Evolutionary conservation across 2,888 invertebrate genomes (phyloP).

Genomic region (Aelia acuminata): DNA sequence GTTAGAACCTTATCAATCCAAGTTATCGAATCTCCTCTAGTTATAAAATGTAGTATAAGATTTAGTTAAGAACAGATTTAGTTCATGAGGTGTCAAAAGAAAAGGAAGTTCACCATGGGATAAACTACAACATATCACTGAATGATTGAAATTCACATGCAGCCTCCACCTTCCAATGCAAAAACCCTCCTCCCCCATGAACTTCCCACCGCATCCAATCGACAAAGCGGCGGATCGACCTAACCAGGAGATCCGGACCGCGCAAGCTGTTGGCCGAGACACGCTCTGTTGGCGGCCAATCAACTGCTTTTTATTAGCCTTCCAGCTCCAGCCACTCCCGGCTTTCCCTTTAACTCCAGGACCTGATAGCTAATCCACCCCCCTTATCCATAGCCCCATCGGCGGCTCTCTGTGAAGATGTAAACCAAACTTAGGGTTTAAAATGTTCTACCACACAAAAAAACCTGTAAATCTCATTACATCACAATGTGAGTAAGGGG

Average conservation of each 20-base stretch:
- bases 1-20: no score
- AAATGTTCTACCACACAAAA: no score
- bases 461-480: no score
- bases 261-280: not conserved
- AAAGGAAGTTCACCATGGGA: no score
- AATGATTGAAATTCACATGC: no score
- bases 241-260: not conserved
- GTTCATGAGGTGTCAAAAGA: no score
- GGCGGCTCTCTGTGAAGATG: not conserved
- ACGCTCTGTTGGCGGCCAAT: slow-evolving; percentile 37
- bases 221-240: not conserved
- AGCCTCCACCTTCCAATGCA: not conserved
- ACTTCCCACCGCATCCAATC: not conserved
- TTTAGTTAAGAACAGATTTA: no score
- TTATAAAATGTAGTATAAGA: no score
- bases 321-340: not conserved
- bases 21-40: no score
- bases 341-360: not conserved
- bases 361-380: slow-evolving; percentile 4
- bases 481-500: no score
- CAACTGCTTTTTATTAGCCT: slow-evolving; percentile 42
- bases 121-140: no score
- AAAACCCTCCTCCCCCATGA: not conserved
- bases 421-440: not conserved
- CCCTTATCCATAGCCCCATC: not conserved